These are phyloP conservation scores for Nezara viridula DNA, from an alignment of 2,888 invertebrate genomes.

Conservation along the genomic window DNA sequence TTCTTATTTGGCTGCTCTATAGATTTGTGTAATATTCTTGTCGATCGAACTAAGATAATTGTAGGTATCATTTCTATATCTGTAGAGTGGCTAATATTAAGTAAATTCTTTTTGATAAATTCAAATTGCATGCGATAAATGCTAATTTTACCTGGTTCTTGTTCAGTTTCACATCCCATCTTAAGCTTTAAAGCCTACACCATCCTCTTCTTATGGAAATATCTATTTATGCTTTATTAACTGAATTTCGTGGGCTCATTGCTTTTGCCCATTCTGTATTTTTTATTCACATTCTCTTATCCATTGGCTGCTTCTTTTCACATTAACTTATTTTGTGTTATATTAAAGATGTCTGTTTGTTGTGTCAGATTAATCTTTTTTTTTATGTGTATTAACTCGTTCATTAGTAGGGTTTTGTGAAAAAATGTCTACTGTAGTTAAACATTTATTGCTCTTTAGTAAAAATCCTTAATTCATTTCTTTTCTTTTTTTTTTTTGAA, in stretches of 20 bases:
- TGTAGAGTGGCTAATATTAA: conserved; percentile 13
- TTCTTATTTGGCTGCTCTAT: conserved; percentile 3
- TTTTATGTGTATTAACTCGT: background rate
- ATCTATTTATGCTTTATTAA: conserved; percentile 12
- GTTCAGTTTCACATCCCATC: conserved; percentile 39
- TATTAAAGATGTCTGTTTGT: background rate
- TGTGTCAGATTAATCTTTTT: background rate
- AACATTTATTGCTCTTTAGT: no score
- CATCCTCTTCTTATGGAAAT: conserved; percentile 44
- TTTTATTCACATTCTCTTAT: background rate
- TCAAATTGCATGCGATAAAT: conserved; percentile 16
- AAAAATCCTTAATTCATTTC: no score
- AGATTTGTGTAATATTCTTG: background rate
- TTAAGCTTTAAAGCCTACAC: conserved; percentile 42
- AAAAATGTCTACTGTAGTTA: background rate
- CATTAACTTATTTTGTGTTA: background rate
- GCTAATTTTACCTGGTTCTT: conserved; percentile 36
- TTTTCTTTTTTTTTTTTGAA: no score
- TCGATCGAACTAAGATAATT: background rate
- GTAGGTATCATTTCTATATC: background rate
- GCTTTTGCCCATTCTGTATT: background rate
- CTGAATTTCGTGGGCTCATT: background rate
- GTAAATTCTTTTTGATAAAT: background rate
- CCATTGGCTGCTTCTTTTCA: background rate
- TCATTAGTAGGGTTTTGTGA: background rate